A percentile compares a stretch with the other conserved stretches of the same genome.
Conservation (phyloP, 1,140 invertebrate genomes). For the Eriocheir sinensis region DNA sequence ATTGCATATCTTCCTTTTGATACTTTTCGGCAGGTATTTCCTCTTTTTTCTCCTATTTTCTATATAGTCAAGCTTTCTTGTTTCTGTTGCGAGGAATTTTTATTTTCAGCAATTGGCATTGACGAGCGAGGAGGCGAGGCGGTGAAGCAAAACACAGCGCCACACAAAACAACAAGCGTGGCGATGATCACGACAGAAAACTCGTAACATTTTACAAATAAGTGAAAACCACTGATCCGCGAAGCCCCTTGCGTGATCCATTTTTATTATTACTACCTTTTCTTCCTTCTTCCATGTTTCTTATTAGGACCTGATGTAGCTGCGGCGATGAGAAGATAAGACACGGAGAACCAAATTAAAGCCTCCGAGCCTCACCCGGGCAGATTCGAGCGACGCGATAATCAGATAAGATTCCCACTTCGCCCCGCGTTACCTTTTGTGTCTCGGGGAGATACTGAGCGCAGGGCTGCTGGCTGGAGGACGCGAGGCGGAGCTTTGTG, state of each 20-base stretch:
- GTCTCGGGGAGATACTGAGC: not conserved
- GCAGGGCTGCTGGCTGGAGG: not conserved
- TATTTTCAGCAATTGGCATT: too few relatives aligned
- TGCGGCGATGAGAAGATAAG: slow-evolving; percentile 2
- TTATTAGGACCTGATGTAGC: slow-evolving; percentile 2
- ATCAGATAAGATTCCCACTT: slow-evolving; percentile 25
- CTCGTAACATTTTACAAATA: slow-evolving; percentile 18
- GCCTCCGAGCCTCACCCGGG: not conserved
- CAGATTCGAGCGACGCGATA: not conserved
- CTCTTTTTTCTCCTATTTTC: too few relatives aligned
- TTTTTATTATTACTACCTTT: not conserved
- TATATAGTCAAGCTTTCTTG: too few relatives aligned
- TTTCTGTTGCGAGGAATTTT: too few relatives aligned
- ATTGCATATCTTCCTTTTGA: too few relatives aligned
- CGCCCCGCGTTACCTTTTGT: slow-evolving; percentile 2
- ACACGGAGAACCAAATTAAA: slow-evolving; percentile 25
- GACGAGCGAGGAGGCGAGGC: too few relatives aligned
- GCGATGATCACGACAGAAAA: not conserved
- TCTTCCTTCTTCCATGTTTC: not conserved
- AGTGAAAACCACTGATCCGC: not conserved
- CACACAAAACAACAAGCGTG: not conserved
- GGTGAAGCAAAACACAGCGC: not conserved
- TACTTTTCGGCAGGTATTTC: too few relatives aligned
- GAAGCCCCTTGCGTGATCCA: not conserved
- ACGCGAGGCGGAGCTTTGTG: not conserved